Conservation (phyloP, 1,140 invertebrate genomes). For the Thrips palmi region DNA sequence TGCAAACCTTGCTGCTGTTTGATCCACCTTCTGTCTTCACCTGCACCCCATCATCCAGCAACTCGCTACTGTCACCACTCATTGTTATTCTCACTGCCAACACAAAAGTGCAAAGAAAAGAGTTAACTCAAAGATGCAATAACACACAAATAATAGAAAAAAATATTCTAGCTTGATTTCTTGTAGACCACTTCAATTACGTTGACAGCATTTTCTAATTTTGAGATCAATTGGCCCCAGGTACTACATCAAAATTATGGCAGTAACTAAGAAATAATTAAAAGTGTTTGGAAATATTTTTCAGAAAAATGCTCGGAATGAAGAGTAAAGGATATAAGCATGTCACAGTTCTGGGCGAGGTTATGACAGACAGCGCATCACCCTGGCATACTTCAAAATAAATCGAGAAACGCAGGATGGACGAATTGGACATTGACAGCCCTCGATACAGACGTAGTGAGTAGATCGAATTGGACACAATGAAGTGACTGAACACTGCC, state of each 20-base stretch:
- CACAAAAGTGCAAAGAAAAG: conserved; percentile 9
- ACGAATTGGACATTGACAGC: too few species aligned
- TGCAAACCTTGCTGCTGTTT: conserved; percentile 35
- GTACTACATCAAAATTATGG: conserved; percentile 38
- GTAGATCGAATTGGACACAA: too few species aligned
- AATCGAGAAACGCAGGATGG: too few species aligned
- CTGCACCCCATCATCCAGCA: background rate
- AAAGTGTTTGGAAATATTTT: conserved; percentile 6
- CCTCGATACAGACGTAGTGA: too few species aligned
- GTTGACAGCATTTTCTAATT: background rate
- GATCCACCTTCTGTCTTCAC: background rate
- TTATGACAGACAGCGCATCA: too few species aligned
- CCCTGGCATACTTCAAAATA: too few species aligned
- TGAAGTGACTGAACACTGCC: too few species aligned
- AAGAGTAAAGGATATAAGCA: conserved; percentile 3
- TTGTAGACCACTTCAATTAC: conserved; percentile 7
- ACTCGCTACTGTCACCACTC: conserved; percentile 7
- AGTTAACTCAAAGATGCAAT: too few species aligned
- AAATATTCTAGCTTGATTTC: conserved; percentile 4
- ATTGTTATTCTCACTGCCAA: conserved; percentile 7
- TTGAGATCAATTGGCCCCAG: conserved; percentile 27
- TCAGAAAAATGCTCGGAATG: background rate
- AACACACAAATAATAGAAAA: conserved; percentile 8
- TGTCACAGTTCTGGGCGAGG: too few species aligned
- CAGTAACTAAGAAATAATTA: conserved; percentile 28